phyloP scores from a whole-genome alignment of 2,797 vertebrate species.

The Macroramphosus scolopax region DNA sequence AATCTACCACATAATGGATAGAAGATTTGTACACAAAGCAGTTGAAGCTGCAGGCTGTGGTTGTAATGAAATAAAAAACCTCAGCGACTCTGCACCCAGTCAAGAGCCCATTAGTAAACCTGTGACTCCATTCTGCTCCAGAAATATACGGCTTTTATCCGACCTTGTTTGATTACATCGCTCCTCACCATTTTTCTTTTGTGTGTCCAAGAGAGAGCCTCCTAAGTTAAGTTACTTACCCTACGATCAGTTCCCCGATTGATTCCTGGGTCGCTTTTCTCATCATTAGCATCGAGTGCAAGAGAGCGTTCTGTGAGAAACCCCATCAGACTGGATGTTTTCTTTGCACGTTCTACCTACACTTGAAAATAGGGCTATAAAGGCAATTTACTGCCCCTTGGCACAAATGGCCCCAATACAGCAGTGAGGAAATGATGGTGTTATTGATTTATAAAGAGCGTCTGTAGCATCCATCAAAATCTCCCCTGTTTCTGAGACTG shows the following conservation, averaged over 20 bases:
- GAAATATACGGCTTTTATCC: conserved; percentile 65
- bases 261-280: conserved; percentile 40
- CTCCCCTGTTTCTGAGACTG: not conserved
- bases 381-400: conserved; percentile 2
- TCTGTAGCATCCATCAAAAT: not conserved
- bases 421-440: conserved; percentile 16
- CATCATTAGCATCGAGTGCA: conserved; percentile 35
- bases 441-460: conserved; percentile 13
- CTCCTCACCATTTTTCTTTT: conserved; percentile 58
- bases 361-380: conserved; percentile 5
- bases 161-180: conserved; percentile 66
- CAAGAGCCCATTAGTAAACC: conserved; percentile 68
- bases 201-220: conserved; percentile 44
- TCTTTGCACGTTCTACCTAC: conserved; percentile 20
- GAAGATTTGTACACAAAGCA: conserved; percentile 25
- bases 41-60: conserved; percentile 25
- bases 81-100: conserved; percentile 44
- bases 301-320: conserved; percentile 27
- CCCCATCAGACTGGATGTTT: conserved; percentile 14
- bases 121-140: conserved; percentile 57
- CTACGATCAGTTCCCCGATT: conserved; percentile 34
- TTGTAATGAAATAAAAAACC: conserved; percentile 50
- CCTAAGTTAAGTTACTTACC: conserved; percentile 52
- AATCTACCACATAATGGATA: too few relatives aligned
- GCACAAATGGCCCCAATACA: not conserved